These are phyloP conservation scores for Margarornis squamiger DNA, from an alignment of 2,797 vertebrate species.

Conservation along the genomic window DNA sequence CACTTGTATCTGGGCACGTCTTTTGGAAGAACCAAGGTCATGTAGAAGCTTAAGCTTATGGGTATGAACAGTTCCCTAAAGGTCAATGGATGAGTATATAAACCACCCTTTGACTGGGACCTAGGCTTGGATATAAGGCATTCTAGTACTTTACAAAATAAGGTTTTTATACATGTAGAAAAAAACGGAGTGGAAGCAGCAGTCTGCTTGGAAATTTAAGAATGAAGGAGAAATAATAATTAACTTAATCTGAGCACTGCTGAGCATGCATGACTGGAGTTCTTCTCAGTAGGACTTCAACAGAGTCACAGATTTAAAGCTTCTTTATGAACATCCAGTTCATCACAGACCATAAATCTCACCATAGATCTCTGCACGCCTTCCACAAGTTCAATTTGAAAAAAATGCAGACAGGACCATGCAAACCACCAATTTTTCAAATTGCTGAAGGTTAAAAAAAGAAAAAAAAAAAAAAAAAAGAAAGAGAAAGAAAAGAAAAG, in stretches of 20 bases:
- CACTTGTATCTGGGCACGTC: neutral
- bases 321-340: conserved; percentile 6
- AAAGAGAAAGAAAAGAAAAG: neutral
- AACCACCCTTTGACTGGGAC: neutral
- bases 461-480: neutral
- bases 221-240: conserved; percentile 13
- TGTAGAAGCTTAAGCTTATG: neutral
- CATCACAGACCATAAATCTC: conserved; percentile 30
- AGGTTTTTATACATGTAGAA: neutral
- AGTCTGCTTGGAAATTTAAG: neutral
- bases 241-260: neutral
- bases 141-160: neutral
- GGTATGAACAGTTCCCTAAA: neutral
- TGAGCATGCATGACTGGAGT: neutral
- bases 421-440: neutral
- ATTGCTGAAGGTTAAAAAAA: neutral
- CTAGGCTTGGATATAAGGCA: neutral
- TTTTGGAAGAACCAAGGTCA: neutral
- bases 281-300: neutral
- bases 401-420: neutral
- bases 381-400: neutral
- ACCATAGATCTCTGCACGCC: neutral
- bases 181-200: neutral
- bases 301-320: neutral
- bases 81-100: neutral